Base-by-base conservation (phyloP, 2,797 vertebrate genomes). In the Gorsachius magnificus region DNA sequence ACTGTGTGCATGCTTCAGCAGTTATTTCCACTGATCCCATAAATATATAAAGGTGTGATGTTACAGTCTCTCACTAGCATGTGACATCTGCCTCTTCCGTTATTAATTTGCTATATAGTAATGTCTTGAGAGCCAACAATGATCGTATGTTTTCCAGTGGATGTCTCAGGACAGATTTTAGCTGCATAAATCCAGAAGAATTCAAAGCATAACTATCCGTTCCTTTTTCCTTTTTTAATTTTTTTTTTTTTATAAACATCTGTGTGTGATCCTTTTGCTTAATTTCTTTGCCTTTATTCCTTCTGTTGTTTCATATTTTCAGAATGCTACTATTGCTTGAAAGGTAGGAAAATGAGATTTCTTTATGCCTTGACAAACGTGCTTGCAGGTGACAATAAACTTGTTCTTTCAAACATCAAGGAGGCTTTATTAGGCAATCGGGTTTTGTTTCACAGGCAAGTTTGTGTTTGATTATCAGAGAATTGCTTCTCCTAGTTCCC, bases 321-420 rank as follows among this genome's bases (percentile, higher is more conserved):
- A 75, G 71, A 85, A 72, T 75, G 22, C 33, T 85, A 16, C 76
- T 79, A 12, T 51, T 87, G 58, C 70, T 83, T 78, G 64, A 89
- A 90, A 87, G 53, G 54, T 54, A 74, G 64, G 54, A 81, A 95
- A 61, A 45, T 43, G 50, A 86, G 82, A 46, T 92, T 86, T 75
- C 70, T 54, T 76, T 87, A 56, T 54, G 71, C 77, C 58, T 75
- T 77, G 4, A 57, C 66, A 81, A 63, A 78, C 14, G 28, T 41
- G 48, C 76, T 94, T 90, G 83, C 64, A 92, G 85, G 77, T 96
- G 91, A 85, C 78, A 91, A 53, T 89, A 76, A 94, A 82, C 93
- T 78, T 87, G 46, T 56, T 87, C 89, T 94, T 93, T 94, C 74
- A 88, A 25, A 51, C 57, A 46, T 93, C 83, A 66, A 26, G 70